Evolutionary conservation across 1,140 invertebrate genomes (phyloP), one percentile per base, ranked within the genome.

Genomic region (Eupeodes corollae): DNA sequence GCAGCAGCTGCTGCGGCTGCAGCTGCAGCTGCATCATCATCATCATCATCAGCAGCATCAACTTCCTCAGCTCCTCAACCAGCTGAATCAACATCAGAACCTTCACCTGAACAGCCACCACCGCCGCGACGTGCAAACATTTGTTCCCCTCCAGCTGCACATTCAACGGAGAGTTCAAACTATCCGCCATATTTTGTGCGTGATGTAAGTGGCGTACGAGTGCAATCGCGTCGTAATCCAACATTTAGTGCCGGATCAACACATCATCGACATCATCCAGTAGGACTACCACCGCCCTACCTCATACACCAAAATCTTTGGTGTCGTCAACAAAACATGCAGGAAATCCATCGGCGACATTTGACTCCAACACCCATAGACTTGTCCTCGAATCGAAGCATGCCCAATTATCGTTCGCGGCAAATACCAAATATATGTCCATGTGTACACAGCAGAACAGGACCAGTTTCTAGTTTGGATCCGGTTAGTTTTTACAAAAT

Each of bases 241-340:
- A 16, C 35, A 16, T 37, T 26, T 16, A 38, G 35, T 38, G n/a
- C 13, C 3, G 15, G 12, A 42, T 5, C 12, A 18, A n/a, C 21
- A 18, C 12, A 26, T n/a, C 16, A 13, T n/a, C 13, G 41, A n/a
- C 12, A 13, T 42, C 15, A 16, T 18, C 16, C 59, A 8, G 31
- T 59, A 18, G 61, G 57, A 14, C 58, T 59, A 0, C 59, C 62
- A 52, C 77, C 83, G 51, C 79, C 85, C 39, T 79, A 85, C 72
- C 76, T 82, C 21, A 70, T 83, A 9, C 83, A 86, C 61, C 82
- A 84, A 57, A 73, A 81, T 52, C 62, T 86, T 16, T 86, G 82
- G 82, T 73, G 82, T 46, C 73, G 77, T 6, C 83, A 86, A 55
- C 83, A 86, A 52, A 77, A 81, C 46, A 76, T 78, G 59, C 78